These are phyloP conservation scores for Tachina grossa DNA, from an alignment of 2,888 invertebrate genomes.

Conservation along the genomic window DNA sequence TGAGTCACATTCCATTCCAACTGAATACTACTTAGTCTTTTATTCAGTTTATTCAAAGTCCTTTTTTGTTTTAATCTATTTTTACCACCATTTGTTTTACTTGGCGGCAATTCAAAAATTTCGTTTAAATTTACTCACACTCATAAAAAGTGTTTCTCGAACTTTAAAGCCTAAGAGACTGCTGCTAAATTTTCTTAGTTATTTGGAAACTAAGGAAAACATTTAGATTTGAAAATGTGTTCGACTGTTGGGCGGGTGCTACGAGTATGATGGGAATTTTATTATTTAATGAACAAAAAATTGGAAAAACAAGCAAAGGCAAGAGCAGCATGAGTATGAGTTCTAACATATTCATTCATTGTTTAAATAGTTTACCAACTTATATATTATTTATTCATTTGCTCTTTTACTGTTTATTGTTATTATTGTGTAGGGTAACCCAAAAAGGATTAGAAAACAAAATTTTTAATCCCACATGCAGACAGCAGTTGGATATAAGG, in stretches of 20 bases:
- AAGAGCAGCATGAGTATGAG: constrained; percentile 7
- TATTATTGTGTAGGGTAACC: constrained; percentile 7
- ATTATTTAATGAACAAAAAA: constrained; percentile 74
- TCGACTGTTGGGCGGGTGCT: not conserved
- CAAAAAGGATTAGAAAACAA: not conserved
- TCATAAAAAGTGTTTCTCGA: constrained; percentile 32
- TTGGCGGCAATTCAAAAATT: constrained; percentile 62
- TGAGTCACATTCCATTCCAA: constrained; percentile 41
- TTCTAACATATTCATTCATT: constrained; percentile 10
- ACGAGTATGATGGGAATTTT: constrained; percentile 73
- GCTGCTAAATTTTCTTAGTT: constrained; percentile 1
- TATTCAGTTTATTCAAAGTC: constrained; percentile 18
- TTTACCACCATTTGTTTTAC: constrained; percentile 45
- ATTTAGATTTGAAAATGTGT: not conserved
- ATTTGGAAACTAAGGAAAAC: constrained; percentile 13
- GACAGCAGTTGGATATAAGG: not conserved
- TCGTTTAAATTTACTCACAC: constrained; percentile 43
- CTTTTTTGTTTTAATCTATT: not conserved
- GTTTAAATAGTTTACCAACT: constrained; percentile 38
- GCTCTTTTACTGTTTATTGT: constrained; percentile 31
- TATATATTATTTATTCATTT: constrained; percentile 39
- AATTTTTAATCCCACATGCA: not conserved
- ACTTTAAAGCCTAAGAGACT: constrained; percentile 24
- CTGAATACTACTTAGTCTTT: constrained; percentile 45
- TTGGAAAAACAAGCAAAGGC: constrained; percentile 7